Evolutionary conservation across 2,888 invertebrate species (phyloP).

Genomic region (Peribatodes rhomboidaria): DNA sequence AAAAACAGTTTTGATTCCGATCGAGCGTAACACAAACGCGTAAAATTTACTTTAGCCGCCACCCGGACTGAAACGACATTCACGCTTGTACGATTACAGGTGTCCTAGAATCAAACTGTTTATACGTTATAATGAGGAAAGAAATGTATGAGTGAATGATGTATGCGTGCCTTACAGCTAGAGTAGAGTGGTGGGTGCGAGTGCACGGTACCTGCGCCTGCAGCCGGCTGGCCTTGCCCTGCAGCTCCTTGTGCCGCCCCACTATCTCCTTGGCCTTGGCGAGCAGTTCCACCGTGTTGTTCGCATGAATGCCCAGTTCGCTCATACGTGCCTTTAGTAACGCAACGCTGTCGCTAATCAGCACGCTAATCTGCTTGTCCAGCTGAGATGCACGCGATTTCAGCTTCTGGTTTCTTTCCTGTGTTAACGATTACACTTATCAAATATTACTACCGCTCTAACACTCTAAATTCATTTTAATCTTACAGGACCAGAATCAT

Average conservation of each 20-base stretch:
- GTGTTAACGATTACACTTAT: slow-evolving; percentile 37
- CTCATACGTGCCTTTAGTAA: slow-evolving; percentile 95
- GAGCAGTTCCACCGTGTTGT: slow-evolving; percentile 93
- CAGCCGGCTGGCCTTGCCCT: slow-evolving; percentile 94
- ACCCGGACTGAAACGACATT: slow-evolving; percentile 2
- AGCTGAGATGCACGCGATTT: slow-evolving; percentile 95
- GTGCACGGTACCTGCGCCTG: slow-evolving; percentile 91
- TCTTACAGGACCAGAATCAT: too few relatives aligned
- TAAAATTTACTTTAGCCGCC: slow-evolving; percentile 4
- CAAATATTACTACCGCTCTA: background rate
- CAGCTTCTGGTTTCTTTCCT: slow-evolving; percentile 93
- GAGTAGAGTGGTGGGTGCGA: slow-evolving; percentile 11
- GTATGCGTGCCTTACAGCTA: background rate
- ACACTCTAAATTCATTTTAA: too few relatives aligned
- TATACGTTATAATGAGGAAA: background rate
- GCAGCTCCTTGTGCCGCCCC: slow-evolving; percentile 95
- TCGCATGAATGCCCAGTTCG: slow-evolving; percentile 96
- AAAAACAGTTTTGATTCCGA: slow-evolving; percentile 40
- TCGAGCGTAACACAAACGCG: background rate
- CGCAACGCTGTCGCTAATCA: slow-evolving; percentile 96
- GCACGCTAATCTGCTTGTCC: slow-evolving; percentile 96
- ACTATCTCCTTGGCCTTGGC: slow-evolving; percentile 97
- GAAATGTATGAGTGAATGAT: background rate
- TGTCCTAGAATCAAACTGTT: background rate
- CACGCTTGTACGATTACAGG: background rate